phyloP scores from a whole-genome alignment of 2,797 vertebrate species.

The Crenuchus spilurus region DNA sequence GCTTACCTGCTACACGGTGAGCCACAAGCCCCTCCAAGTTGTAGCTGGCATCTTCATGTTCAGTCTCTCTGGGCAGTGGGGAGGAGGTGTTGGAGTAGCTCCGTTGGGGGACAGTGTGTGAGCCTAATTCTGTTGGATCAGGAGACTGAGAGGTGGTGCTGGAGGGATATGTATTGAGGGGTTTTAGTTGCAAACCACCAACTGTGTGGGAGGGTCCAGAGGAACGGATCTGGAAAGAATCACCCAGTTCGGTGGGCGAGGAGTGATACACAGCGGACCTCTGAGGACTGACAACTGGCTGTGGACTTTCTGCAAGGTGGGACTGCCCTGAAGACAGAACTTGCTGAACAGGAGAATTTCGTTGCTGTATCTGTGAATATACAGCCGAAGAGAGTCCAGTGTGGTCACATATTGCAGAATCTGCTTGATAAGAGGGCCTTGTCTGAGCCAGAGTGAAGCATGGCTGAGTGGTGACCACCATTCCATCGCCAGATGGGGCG shows the following conservation, averaged over 20 bases:
- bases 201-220: conserved; percentile 47
- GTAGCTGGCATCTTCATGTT: conserved; percentile 83
- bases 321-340: conserved; percentile 58
- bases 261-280: conserved; percentile 55
- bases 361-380: conserved; percentile 44
- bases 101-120: conserved; percentile 26
- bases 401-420: conserved; percentile 60
- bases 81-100: conserved; percentile 69
- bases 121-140: conserved; percentile 60
- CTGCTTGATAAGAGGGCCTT: conserved; percentile 68
- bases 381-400: conserved; percentile 39
- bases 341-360: conserved; percentile 52
- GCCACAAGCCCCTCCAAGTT: conserved; percentile 94
- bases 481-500: conserved; percentile 72
- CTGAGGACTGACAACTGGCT: conserved; percentile 63
- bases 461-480: conserved; percentile 85
- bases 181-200: conserved; percentile 68
- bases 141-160: conserved; percentile 58
- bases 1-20: conserved; percentile 94
- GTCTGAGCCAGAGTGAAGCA: conserved; percentile 71
- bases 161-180: conserved; percentile 70
- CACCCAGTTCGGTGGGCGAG: conserved; percentile 34
- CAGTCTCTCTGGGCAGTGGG: conserved; percentile 74
- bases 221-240: conserved; percentile 5
- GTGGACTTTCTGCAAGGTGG: conserved; percentile 60